These are phyloP conservation scores for Megaceryle maxima DNA, from an alignment of 2,113 vertebrate genomes.

Conservation along the genomic window DNA sequence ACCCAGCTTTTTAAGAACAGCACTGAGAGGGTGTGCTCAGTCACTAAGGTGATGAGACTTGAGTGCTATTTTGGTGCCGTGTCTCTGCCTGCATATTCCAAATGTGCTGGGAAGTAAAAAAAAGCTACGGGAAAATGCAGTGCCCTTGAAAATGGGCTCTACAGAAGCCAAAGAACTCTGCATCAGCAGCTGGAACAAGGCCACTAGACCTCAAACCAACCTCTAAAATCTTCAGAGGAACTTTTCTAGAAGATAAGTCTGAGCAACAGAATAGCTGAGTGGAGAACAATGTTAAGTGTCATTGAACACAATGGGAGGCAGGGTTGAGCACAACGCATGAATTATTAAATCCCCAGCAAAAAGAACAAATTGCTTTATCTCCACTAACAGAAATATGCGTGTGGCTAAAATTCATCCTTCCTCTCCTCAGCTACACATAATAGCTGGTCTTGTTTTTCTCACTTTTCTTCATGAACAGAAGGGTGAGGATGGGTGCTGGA, in stretches of 20 bases:
- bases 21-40: not conserved
- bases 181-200: conserved; percentile 63
- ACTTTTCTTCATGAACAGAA: not conserved
- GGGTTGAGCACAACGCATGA: not conserved
- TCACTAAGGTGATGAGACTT: not conserved
- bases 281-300: not conserved
- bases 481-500: not conserved
- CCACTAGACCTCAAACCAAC: conserved; percentile 45
- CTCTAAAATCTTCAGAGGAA: conserved; percentile 41
- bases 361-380: not conserved
- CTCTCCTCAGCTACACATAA: not conserved
- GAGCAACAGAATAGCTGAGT: conserved; percentile 9
- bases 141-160: conserved; percentile 1
- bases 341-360: conserved; percentile 31
- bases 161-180: conserved; percentile 29
- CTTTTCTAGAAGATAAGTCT: conserved; percentile 36
- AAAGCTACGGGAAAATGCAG: conserved; percentile 17
- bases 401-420: not conserved
- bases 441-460: not conserved
- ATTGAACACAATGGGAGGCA: not conserved
- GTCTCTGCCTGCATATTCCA: not conserved
- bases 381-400: not conserved
- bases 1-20: not conserved
- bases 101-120: not conserved
- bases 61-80: not conserved